Evolutionary conservation across 2,888 invertebrate genomes (phyloP), one percentile per base, ranked within the genome.

Genomic region (Pocota personata): DNA sequence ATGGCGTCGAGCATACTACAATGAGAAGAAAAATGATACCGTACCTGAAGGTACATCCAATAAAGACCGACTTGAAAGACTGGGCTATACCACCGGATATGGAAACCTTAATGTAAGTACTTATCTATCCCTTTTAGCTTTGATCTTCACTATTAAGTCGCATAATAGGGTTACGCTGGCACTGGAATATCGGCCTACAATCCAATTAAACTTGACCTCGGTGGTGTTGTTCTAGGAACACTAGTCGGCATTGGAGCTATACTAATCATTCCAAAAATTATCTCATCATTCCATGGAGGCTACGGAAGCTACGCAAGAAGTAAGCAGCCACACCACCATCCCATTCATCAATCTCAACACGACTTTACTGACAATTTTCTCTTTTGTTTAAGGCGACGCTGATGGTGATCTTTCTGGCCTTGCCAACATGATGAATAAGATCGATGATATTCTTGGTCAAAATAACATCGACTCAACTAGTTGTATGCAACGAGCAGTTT

Each of bases 211-310:
- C 94, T 97, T 66, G 97, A 97, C 89, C 93, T 97, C 0, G 97
- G 97, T 5, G 97, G 97, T 0, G 95, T 97, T 7, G 94, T 97
- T 6, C 92, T 97, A 24, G 97, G 97, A 0, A 96, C 97, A 1
- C 94, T 97, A 1, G 93, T 97, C 55, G 97, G 97, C 0, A 95
- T 97, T 62, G 97, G 97, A 12, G 96, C 96, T 0, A 95, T 97
- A 77, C 93, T 97, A 16, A 94, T 97, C 2, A 93, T 97, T 58
- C 97, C 97, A 0, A 97, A 97, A 92, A 91, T 97, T 46, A 94
- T 97, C 2, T 94, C 95, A 82, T 94, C 96, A 0, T 94, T 97
- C 76, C 95, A 95, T 0, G 95, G 95, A 52, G 94, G 95, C 3
- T 95, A 95, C 46, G 88, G 89, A 14, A 90, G 91, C 35, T 96